Conservation (phyloP, 2,888 invertebrate genomes). For the Pristionchus arcanus region DNA sequence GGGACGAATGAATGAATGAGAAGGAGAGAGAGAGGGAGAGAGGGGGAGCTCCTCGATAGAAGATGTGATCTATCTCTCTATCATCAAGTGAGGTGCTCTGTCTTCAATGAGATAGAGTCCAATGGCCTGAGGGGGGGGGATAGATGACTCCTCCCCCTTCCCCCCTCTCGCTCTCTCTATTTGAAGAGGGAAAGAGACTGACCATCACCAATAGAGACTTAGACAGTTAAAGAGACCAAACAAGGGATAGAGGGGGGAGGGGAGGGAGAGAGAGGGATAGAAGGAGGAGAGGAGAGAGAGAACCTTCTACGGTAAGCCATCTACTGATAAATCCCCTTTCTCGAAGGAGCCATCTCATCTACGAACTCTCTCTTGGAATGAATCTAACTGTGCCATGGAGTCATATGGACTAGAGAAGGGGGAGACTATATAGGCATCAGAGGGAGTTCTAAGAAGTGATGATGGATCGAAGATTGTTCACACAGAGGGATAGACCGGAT, state of each 20-base stretch:
- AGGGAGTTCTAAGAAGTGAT: conserved; percentile 7
- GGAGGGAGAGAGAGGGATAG: too few relatives aligned
- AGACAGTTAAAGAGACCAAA: conserved; percentile 41
- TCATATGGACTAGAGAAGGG: background rate
- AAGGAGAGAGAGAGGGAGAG: background rate
- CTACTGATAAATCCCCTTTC: conserved; percentile 10
- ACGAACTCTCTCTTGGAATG: conserved; percentile 1
- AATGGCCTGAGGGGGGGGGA: background rate
- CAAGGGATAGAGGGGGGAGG: background rate
- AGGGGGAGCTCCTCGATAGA: background rate
- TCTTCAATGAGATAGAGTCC: background rate
- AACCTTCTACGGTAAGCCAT: conserved; percentile 29
- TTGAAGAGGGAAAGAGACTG: conserved; percentile 36
- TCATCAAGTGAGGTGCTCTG: background rate
- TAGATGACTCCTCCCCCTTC: background rate
- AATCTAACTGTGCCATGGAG: background rate
- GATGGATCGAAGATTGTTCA: conserved; percentile 27
- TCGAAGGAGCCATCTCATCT: background rate
- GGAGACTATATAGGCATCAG: background rate
- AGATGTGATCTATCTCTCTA: conserved; percentile 14
- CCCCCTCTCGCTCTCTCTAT: conserved; percentile 35
- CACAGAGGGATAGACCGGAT: background rate
- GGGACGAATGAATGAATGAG: background rate
- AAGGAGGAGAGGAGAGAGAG: too few relatives aligned
- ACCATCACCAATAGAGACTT: background rate